Evolutionary conservation across 2,113 vertebrate species (phyloP).

Genomic region (Petrocephalus zakoni): DNA sequence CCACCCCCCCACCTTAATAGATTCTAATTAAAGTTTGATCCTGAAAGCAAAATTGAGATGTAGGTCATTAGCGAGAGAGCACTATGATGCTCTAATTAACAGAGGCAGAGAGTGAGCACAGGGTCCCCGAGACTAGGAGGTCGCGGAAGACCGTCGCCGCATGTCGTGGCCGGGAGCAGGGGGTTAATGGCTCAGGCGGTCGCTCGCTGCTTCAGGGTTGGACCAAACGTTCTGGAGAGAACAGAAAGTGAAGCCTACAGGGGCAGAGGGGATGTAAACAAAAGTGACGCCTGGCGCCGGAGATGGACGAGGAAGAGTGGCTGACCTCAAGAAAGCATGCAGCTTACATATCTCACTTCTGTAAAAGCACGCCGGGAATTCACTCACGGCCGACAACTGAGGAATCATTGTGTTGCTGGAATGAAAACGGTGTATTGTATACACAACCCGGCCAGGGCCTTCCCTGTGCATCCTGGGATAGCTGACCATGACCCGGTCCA

Average conservation of each 20-base stretch:
- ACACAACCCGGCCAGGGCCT: background rate
- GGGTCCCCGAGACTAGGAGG: background rate
- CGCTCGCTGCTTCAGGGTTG: background rate
- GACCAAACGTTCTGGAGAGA: background rate
- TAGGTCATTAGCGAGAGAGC: conserved; percentile 30
- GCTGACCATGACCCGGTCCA: background rate
- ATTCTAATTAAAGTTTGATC: conserved; percentile 34
- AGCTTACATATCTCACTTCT: background rate
- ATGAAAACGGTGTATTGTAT: background rate
- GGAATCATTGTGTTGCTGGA: background rate
- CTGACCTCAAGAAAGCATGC: background rate
- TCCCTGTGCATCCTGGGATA: background rate
- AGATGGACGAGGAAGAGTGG: background rate
- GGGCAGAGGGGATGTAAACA: background rate
- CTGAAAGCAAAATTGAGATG: conserved; percentile 36
- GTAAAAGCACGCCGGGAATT: background rate
- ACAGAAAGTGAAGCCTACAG: background rate
- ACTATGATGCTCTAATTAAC: conserved; percentile 33
- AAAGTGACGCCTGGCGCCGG: background rate
- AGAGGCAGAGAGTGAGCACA: background rate
- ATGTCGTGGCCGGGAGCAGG: background rate
- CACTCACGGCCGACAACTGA: background rate
- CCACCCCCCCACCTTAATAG: background rate
- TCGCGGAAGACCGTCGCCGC: background rate
- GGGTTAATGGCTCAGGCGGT: background rate